A percentile compares a stretch with the other conserved stretches of the same genome.
These are phyloP conservation scores for Papilio helenus DNA, from an alignment of 1,140 invertebrate species.

Conservation along the genomic window DNA sequence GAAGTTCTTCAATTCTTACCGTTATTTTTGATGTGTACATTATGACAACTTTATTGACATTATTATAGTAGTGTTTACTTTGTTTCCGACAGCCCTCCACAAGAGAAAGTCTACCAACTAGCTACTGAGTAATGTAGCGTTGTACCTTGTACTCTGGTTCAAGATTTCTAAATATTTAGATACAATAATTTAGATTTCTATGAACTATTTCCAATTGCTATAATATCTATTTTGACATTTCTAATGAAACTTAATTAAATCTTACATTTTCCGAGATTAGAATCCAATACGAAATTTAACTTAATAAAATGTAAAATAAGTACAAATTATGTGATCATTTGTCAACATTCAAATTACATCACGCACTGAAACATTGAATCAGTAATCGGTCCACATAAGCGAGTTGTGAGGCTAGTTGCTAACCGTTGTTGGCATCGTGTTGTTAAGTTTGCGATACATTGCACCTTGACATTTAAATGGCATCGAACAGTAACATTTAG, in stretches of 20 bases:
- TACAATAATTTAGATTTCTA: not conserved
- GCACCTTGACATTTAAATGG: conserved; percentile 47
- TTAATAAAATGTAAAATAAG: too few species aligned
- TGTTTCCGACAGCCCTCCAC: not conserved
- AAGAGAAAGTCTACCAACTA: not conserved
- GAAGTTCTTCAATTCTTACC: not conserved
- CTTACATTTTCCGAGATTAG: too few species aligned
- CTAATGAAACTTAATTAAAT: not conserved
- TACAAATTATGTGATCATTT: too few species aligned
- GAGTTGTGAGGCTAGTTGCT: conserved; percentile 28
- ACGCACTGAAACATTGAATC: too few species aligned
- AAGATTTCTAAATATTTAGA: too few species aligned
- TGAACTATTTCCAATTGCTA: not conserved
- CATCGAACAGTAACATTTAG: conserved; percentile 27
- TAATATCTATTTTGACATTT: too few species aligned
- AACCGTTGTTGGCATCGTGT: conserved; percentile 19
- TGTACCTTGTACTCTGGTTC: not conserved
- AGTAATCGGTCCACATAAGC: not conserved
- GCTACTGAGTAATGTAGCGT: not conserved
- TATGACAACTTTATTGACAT: not conserved
- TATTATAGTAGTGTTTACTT: not conserved
- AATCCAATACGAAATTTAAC: too few species aligned
- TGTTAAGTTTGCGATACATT: conserved; percentile 31
- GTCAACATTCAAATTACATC: too few species aligned
- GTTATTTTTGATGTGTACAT: not conserved